Percentiles rank a stretch among this genome's conserved stretches.
phyloP scores from a whole-genome alignment of 1,140 invertebrate species.

The Cataglyphis hispanica region DNA sequence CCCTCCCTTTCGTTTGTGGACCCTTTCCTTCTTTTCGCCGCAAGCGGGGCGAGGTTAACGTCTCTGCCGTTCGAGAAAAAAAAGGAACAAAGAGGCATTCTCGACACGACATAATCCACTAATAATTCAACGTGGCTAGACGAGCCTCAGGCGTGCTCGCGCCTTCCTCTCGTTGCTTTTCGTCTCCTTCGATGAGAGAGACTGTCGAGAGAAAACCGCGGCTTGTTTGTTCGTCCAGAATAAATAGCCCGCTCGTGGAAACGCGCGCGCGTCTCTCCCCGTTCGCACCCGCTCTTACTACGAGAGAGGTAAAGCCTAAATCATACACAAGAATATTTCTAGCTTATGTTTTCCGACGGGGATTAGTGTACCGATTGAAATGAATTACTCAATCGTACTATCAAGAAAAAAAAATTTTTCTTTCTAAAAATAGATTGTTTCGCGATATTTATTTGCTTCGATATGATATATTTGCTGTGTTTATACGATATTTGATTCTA shows the following conservation, averaged over 20 bases:
- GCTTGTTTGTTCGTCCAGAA: constrained; percentile 77
- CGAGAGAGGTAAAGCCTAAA: neutral
- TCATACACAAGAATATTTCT: constrained; percentile 43
- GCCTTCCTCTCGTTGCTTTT: constrained; percentile 11
- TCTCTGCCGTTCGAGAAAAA: constrained; percentile 60
- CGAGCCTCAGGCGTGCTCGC: neutral
- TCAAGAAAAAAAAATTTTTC: neutral
- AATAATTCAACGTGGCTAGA: constrained; percentile 74
- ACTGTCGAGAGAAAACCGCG: constrained; percentile 69
- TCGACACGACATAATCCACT: constrained; percentile 75
- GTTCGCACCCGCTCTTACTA: constrained; percentile 2
- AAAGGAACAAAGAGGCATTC: constrained; percentile 57
- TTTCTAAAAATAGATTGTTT: neutral
- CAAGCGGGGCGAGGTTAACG: constrained; percentile 55
- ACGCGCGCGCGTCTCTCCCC: constrained; percentile 22
- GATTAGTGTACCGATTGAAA: too few relatives aligned
- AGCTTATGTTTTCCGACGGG: neutral
- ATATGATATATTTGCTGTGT: neutral
- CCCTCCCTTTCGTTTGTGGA: neutral
- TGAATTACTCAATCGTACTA: neutral
- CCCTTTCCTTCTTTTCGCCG: constrained; percentile 10
- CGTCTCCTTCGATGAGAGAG: constrained; percentile 56
- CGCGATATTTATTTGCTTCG: too few relatives aligned
- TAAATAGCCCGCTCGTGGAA: constrained; percentile 73
- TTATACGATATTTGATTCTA: neutral